Evolutionary conservation across 2,888 invertebrate genomes (phyloP), one percentile per base, ranked within the genome.

Genomic region (Acrobasis suavella): DNA sequence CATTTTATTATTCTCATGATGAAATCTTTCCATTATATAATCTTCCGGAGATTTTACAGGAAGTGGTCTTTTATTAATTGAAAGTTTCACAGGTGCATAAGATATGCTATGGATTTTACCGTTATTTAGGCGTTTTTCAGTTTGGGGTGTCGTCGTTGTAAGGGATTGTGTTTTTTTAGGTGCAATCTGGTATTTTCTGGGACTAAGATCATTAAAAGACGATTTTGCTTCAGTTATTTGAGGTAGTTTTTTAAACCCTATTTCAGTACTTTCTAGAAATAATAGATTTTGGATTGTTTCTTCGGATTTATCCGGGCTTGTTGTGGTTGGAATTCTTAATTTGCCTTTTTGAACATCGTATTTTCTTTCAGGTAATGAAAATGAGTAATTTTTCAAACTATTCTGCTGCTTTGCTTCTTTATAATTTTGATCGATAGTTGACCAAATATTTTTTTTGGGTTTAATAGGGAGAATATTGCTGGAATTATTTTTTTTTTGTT

Each of bases 1-100:
- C 0, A 15, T 39, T 15, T 56, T 22, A 5, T 16, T 46, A 42
- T 14, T 22, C 42, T n/a, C 12, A 16, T 56, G 16, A n/a, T 14
- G 56, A 56, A 42, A 42, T 39, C 17, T 56, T 42, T 56, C 56
- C 42, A 56, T 17, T 17, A 42, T 42, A 42, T 42, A 42, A 42
- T 56, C 42, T 56, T 56, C 56, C 1, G 56, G 56, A 1, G 12
- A 22, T 56, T 22, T 42, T 22, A 8, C 14, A n/a, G 42, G 42
- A 42, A 42, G 22, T 56, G 5, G 14, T 46, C 14, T 46, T 6
- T 46, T 46, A 14, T n/a, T 14, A 46, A 32, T 8, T 32, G 14
- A 0, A 12, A 2, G 46, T 46, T 10, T 14, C 7, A 42, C 12
- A 46, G 46, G 46, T n/a, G 46, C 46, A 46, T 46, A 14, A 14